A percentile compares a stretch with the other conserved stretches of the same genome.
These are phyloP conservation scores for Drosophila kikkawai DNA, from an alignment of 1,140 invertebrate genomes.

Conservation along the genomic window DNA sequence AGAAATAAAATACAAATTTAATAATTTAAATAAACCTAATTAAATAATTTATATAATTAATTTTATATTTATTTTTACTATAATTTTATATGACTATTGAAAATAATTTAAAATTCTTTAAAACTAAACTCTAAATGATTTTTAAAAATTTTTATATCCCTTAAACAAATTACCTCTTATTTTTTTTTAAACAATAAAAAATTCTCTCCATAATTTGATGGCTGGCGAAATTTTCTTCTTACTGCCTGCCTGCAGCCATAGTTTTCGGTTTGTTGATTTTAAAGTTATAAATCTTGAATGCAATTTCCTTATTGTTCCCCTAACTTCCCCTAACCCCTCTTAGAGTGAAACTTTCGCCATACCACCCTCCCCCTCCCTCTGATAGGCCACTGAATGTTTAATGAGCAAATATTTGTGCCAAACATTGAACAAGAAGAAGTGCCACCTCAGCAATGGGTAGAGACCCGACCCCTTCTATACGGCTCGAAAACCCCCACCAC, in stretches of 20 bases:
- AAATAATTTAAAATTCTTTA: no score
- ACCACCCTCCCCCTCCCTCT: background rate
- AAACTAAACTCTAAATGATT: background rate
- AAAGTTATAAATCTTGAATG: conserved; percentile 72
- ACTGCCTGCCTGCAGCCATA: conserved; percentile 10
- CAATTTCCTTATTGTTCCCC: conserved; percentile 65
- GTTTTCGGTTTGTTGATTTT: conserved; percentile 35
- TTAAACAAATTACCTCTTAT: no score
- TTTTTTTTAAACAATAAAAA: background rate
- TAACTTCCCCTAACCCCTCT: background rate
- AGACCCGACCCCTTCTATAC: background rate
- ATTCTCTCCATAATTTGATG: background rate
- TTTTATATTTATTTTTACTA: background rate
- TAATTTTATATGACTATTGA: background rate
- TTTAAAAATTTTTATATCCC: background rate
- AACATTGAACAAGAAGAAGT: conserved; percentile 45
- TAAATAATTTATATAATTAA: background rate
- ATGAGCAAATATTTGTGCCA: conserved; percentile 61
- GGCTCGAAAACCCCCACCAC: no score
- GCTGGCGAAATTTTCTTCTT: background rate
- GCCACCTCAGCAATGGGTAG: background rate
- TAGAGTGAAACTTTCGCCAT: conserved; percentile 37
- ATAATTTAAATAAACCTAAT: no score
- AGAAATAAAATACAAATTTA: no score
- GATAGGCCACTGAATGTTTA: conserved; percentile 53